Evolutionary conservation across 2,113 vertebrate genomes (phyloP), one percentile per base, ranked within the genome.

Genomic region (Myotis brandtii): DNA sequence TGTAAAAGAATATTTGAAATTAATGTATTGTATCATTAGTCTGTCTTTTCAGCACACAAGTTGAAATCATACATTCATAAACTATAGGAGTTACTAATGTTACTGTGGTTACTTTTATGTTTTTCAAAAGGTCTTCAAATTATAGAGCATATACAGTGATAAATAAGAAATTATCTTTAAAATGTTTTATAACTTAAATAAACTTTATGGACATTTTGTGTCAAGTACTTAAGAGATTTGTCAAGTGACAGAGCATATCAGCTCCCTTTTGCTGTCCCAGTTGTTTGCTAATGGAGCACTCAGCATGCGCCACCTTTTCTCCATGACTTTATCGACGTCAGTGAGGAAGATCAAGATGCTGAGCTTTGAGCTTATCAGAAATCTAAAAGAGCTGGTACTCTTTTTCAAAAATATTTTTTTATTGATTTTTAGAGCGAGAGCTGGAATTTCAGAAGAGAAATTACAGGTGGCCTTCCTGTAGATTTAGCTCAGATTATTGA

Each of bases 401-500:
- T 62, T 62, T 62, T 59, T 59, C 56, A 59, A 59, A 59, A 59
- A 59, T 23, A 59, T 25, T 7, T 59, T 59, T 23, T 59, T 59
- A 30, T 27, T 30, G 59, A 25, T 27, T 62, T 62, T 62, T 10
- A 62, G 59, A 62, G 59, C 23, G 59, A 62, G 99, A 98, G 99
- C 99, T n/a, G 99, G 99, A 54, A 99, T 99, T 97, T 99, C 99
- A 0, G 99, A 99, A 96, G 99, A 99, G 95, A 99, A 99, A 40
- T 40, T 2, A 98, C 99, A 0, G 99, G 99, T 50, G 99, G 99
- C 48, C 99, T 99, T 85, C 99, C 99, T 67, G 98, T 99, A 48
- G 99, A 99, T 96, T 98, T 99, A 97, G 99, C 99, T 94, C 99
- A 99, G 89, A 99, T 99, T 81, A 99, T 99, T 32, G 99, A 99